Evolutionary conservation across 2,797 vertebrate species (phyloP).

Genomic region (Masticophis lateralis): DNA sequence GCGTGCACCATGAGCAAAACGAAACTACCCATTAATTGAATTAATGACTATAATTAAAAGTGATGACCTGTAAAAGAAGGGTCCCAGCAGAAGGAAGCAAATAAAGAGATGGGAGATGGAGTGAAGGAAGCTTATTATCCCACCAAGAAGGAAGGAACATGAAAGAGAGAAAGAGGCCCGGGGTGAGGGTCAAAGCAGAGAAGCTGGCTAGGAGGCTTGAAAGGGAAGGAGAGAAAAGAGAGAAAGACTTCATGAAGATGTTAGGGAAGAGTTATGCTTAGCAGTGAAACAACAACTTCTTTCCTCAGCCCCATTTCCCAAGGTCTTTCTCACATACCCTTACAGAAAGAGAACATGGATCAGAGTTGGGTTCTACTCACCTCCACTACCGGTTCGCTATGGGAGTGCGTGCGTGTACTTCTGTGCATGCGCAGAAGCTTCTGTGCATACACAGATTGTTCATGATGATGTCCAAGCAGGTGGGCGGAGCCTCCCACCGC

Average conservation of each 20-base stretch:
- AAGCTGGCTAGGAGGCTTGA: background rate
- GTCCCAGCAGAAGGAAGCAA: background rate
- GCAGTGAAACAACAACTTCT: background rate
- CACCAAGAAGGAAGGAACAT: background rate
- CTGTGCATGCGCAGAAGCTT: no score
- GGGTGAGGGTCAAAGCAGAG: background rate
- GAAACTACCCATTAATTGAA: background rate
- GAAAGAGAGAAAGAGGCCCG: background rate
- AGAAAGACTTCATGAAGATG: background rate
- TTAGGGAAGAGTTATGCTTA: background rate
- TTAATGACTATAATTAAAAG: background rate
- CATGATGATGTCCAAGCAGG: no score
- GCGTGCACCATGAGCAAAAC: background rate
- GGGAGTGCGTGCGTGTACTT: no score
- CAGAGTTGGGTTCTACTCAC: no score
- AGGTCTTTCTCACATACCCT: no score
- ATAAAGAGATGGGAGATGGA: background rate
- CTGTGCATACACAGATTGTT: no score
- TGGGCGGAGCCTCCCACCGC: no score
- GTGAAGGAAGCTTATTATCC: background rate
- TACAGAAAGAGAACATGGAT: no score
- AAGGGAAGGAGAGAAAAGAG: background rate
- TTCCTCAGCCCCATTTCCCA: background rate
- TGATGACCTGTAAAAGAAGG: background rate
- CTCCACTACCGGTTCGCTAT: no score